Evolutionary conservation across 1,140 invertebrate species (phyloP), one percentile per base, ranked within the genome.

Genomic region (Drosophila rufa): DNA sequence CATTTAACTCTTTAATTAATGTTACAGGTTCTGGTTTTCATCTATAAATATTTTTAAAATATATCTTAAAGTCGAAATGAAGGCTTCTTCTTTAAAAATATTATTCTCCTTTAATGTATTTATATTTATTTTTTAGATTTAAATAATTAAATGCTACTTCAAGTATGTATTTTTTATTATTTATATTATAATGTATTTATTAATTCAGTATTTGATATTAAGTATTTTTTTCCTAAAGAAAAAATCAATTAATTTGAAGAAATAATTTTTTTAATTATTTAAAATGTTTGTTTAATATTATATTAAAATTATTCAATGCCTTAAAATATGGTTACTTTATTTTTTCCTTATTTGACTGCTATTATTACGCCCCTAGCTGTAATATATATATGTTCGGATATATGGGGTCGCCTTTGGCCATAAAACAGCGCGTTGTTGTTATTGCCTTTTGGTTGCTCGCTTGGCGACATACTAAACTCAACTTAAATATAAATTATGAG

Each of bases 401-500:
- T 25, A 40, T 36, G 48, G 30, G 40, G 36, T 40, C 14, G 14
- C 14, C 42, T 67, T 67, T 43, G 33, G 40, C 62, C 73, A 68
- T 68, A 77, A 68, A 77, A 58, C 62, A 71, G 19, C 25, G 46
- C 38, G 46, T 50, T 70, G 64, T 60, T 84, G 73, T 48, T 50
- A 68, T 64, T 58, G 64, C 51, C 66, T 58, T 65, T 68, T 75
- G 58, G 58, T 48, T 79, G 57, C 68, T 68, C 73, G 67, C 68
- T 80, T 90, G 70, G 83, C 83, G 83, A 87, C 83, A 87, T 60
- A 79, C 83, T 82, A 87, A 86, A 87, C 83, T 87, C 78, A 87
- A 83, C 81, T 90, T 90, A 90, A 90, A 90, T 90, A 90, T 90
- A 90, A 90, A 90, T 90, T 90, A 90, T 90, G 85, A 90, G 85